Evolutionary conservation across 2,113 vertebrate species (phyloP).

Genomic region (Sterna hirundo): DNA sequence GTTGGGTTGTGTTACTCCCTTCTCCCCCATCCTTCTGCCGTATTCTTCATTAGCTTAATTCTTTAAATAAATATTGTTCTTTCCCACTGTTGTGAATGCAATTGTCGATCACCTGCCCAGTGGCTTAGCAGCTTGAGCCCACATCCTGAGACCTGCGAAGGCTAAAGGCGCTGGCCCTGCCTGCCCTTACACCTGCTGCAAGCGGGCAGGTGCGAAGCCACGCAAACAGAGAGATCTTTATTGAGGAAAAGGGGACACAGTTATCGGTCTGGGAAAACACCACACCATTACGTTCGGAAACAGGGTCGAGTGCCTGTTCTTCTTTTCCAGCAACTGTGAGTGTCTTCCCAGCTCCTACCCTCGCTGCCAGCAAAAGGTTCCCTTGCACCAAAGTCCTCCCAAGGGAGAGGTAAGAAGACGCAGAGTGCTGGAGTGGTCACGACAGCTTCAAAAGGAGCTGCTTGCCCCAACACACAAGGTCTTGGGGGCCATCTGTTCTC

Average conservation of each 20-base stretch:
- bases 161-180: not conserved
- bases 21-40: not conserved
- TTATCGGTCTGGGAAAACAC: not conserved
- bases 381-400: not conserved
- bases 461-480: rapidly evolving
- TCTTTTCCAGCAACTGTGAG: not conserved
- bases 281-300: not conserved
- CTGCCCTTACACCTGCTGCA: not conserved
- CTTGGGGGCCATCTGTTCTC: not conserved
- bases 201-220: not conserved
- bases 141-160: not conserved
- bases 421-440: not conserved
- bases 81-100: not conserved
- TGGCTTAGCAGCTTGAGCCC: not conserved
- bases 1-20: not conserved
- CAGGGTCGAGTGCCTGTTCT: not conserved
- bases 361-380: rapidly evolving
- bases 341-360: not conserved
- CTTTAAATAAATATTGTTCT: not conserved
- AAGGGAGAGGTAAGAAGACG: not conserved
- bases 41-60: not conserved
- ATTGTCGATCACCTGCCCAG: not conserved
- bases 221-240: not conserved
- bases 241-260: not conserved
- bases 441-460: not conserved